Evolutionary conservation across 2,888 invertebrate species (phyloP), one percentile per base, ranked within the genome.

Genomic region (Hirtodrosophila histrioides): DNA sequence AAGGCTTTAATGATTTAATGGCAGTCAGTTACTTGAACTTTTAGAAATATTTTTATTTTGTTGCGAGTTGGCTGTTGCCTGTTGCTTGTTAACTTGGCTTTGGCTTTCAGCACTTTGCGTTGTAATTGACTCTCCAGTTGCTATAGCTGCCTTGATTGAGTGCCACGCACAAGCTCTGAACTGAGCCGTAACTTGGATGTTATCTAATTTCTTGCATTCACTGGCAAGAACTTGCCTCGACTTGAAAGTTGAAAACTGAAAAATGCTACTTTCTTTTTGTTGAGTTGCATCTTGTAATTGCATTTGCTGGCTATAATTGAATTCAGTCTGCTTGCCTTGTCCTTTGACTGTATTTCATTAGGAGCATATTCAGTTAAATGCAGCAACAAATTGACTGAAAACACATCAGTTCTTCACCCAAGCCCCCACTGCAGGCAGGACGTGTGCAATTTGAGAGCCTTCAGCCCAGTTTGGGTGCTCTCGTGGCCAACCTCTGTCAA

Each of bases 271-370:
- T 67, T 1, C 12, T 68, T 81, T 86, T 84, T 86, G 70, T 80
- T 80, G 86, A 84, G 82, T 73, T 62, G 68, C 61, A 55, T 17
- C 2, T 17, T 62, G 78, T 84, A 88, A 82, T 82, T 88, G 74
- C 81, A 74, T 88, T 87, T 70, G 53, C 65, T 68, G 57, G 69
- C 57, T 45, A 70, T 81, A 85, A 88, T 74, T 84, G 46, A 66
- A 86, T 88, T 83, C 55, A 57, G 57, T n/a, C 29, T 40, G 6
- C 58, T 60, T 24, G 78, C 36, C 64, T 48, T 41, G 55, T 54
- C 69, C 71, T 80, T 79, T 76, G 84, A 73, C 46, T 79, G 50
- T 24, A 54, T 78, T 78, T 78, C 69, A 75, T 74, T 75, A 63
- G 68, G 17, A 62, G 10, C 50, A 60, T 49, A 63, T 72, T 77